Conservation (phyloP, 1,140 invertebrate genomes). For the Subanguina moxae region DNA sequence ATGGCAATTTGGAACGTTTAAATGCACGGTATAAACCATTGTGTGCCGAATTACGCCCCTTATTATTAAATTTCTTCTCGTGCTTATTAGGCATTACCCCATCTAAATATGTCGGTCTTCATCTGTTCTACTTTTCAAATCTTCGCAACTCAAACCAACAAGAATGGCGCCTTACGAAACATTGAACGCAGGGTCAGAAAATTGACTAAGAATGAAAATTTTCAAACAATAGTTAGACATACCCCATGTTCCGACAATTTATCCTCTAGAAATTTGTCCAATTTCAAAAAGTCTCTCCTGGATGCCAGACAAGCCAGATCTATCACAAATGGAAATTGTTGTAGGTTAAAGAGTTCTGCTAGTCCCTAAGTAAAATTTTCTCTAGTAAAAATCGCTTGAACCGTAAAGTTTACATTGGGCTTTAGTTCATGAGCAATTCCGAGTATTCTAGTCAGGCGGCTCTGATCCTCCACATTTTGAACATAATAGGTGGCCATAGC, state of each 20-base stretch:
- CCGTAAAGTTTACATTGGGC: slow-evolving; percentile 18
- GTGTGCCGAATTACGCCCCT: too few species aligned
- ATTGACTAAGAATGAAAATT: not conserved
- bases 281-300: slow-evolving; percentile 87
- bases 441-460: slow-evolving; percentile 78
- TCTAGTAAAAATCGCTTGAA: not conserved
- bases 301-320: slow-evolving; percentile 94
- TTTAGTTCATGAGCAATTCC: slow-evolving; percentile 90
- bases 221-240: not conserved
- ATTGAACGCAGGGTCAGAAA: too few species aligned
- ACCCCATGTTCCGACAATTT: slow-evolving; percentile 81
- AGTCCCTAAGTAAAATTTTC: slow-evolving; percentile 65
- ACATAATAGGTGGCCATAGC: slow-evolving; percentile 35
- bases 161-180: too few species aligned
- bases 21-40: too few species aligned
- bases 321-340: slow-evolving; percentile 90
- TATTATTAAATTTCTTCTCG: too few species aligned
- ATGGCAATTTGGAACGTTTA: too few species aligned
- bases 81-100: too few species aligned
- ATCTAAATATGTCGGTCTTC: too few species aligned
- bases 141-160: too few species aligned
- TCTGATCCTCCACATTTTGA: slow-evolving; percentile 73
- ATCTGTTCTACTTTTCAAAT: too few species aligned
- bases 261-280: slow-evolving; percentile 95
- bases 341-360: slow-evolving; percentile 83